Conservation (phyloP, 2,113 vertebrate species). For the Shinisaurus crocodilurus region DNA sequence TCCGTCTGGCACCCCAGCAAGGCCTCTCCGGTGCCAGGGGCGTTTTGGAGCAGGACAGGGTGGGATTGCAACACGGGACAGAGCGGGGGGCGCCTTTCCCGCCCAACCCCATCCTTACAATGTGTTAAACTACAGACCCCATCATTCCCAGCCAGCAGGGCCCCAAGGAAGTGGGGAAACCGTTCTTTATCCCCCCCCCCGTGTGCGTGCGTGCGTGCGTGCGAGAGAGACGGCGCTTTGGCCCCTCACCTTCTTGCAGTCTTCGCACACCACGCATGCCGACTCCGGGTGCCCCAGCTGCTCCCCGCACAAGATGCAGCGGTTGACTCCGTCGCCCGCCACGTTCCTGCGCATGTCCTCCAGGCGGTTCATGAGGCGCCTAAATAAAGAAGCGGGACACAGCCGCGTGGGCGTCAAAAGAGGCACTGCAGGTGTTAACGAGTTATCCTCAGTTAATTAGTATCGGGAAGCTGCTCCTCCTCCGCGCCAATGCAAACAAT, state of each 20-base stretch:
- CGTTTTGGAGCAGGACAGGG: background rate
- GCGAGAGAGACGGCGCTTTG: too few relatives aligned
- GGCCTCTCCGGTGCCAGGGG: background rate
- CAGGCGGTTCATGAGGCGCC: constrained; percentile 89
- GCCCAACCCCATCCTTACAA: too few relatives aligned
- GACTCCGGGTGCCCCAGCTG: constrained; percentile 84
- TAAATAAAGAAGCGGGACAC: constrained; percentile 57
- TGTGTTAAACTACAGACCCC: too few relatives aligned
- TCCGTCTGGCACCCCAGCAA: background rate
- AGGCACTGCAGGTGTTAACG: accelerated
- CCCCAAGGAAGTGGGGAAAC: background rate
- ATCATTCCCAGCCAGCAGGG: too few relatives aligned
- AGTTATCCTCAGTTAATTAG: background rate
- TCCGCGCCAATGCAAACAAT: too few relatives aligned
- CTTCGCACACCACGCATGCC: constrained; percentile 85
- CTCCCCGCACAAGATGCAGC: constrained; percentile 90
- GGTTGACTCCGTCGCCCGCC: constrained; percentile 87
- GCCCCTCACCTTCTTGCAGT: constrained; percentile 94
- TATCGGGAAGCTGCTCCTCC: background rate
- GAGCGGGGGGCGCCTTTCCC: background rate
- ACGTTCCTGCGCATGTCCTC: constrained; percentile 88
- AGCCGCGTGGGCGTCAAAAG: background rate
- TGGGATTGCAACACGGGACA: background rate
- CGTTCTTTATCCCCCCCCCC: background rate
- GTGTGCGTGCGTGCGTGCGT: background rate